Evolutionary conservation across 2,113 vertebrate species (phyloP).

Genomic region (Corythornis vintsioides): DNA sequence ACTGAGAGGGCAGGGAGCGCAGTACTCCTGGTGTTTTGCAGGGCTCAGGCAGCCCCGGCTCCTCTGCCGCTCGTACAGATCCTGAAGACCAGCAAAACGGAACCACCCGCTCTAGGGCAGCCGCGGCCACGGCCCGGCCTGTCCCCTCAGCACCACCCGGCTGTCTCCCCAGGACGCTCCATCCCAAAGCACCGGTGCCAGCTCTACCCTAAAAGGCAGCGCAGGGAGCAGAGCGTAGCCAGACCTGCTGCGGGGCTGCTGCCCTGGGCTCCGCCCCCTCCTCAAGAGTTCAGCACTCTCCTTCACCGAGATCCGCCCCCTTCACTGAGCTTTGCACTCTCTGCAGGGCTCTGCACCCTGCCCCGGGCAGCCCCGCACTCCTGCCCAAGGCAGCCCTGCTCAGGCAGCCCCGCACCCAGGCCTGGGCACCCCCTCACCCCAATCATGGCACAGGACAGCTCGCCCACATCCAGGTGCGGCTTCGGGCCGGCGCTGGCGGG

Average conservation of each 20-base stretch:
- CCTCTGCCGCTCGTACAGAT: neutral
- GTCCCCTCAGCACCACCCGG: neutral
- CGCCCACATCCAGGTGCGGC: no score
- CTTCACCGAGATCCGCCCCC: neutral
- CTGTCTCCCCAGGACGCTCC: no score
- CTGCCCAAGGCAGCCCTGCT: neutral
- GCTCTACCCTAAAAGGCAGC: neutral
- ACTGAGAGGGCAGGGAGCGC: neutral
- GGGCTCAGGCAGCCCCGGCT: neutral
- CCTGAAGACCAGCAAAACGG: accelerated
- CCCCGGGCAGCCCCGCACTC: neutral
- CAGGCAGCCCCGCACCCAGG: neutral
- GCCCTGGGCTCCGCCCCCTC: neutral
- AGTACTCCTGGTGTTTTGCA: neutral
- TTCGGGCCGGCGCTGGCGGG: no score
- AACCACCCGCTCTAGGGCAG: neutral
- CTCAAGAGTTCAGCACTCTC: neutral
- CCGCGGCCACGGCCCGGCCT: neutral
- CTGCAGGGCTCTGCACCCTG: neutral
- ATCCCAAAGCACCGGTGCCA: neutral
- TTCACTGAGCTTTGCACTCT: neutral
- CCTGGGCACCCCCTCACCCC: no score
- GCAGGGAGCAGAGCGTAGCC: neutral
- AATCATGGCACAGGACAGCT: no score
- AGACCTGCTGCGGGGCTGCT: neutral